Base-by-base conservation (phyloP, 2,797 vertebrate genomes). In the Pachyuromys duprasi region DNA sequence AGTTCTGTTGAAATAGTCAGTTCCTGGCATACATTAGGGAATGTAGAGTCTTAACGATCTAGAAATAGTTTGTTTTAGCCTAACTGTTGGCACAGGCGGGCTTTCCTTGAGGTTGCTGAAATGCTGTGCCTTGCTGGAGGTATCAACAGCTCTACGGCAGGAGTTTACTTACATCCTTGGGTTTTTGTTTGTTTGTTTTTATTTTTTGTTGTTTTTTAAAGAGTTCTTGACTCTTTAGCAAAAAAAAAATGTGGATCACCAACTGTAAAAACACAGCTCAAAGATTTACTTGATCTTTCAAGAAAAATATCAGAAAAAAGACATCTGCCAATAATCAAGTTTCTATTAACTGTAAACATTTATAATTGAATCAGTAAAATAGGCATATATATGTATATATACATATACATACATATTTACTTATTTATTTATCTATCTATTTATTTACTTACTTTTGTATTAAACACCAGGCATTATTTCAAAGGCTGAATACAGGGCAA, bases 71-170 rank as follows among this genome's bases (percentile, higher is more conserved):
- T 14, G 79, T 55, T 81, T 96, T 90, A 80, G 69, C 96, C 96
- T 86, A 63, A 53, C 36, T 81, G 17, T 49, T 95, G 87, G 67
- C 91, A 90, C 31, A 79, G 80, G 67, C 72, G 42, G 53, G 36
- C 31, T 81, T 96, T 91, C 92, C 80, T 79, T 57, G 76, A 92
- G 53, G 28, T 57, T 89, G 57, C 69, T 57, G 24, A 80, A 94
- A 60, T 86, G 8, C 13, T 17, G n/a, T 22, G 36, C 70, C 42
- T 89, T 49, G 22, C 18, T 93, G 60, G 80, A 26, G 63, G 93
- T 95, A 75, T 95, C 63, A 92, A 55, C 33, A 84, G 26, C 8
- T 57, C 20, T 79, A 42, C 13, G 36, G 57, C 1, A 2, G 63
- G 62, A 15, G 28, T 63, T 76, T 82, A 42, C 31, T 76, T 55